phyloP scores from a whole-genome alignment of 2,888 invertebrate species.

The Mystacides longicornis region DNA sequence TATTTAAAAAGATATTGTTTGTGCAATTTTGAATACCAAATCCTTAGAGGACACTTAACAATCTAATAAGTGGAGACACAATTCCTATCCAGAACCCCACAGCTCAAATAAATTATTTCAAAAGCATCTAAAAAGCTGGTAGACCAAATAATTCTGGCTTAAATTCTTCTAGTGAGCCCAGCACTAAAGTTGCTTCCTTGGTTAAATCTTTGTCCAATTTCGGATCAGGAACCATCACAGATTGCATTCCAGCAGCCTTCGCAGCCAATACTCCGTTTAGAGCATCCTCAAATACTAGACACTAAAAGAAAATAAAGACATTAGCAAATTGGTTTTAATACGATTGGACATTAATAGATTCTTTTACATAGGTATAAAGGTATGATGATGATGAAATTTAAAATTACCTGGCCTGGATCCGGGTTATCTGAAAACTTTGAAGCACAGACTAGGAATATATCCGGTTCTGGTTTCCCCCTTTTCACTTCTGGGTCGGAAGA shows the following conservation, averaged over 20 bases:
- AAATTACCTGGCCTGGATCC: constrained; percentile 44
- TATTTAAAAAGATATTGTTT: too few relatives aligned
- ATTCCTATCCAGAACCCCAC: too few relatives aligned
- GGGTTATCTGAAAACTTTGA: constrained; percentile 61
- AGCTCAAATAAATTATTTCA: too few relatives aligned
- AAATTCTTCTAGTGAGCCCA: constrained; percentile 69
- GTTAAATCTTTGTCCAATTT: constrained; percentile 33
- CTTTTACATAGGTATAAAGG: too few relatives aligned
- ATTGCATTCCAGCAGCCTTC: constrained; percentile 75
- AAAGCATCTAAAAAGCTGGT: constrained; percentile 59
- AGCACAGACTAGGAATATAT: constrained; percentile 75
- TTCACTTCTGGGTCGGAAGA: constrained; percentile 79
- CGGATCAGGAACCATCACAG: constrained; percentile 71
- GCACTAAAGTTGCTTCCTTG: constrained; percentile 56
- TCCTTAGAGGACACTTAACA: too few relatives aligned
- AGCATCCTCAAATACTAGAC: constrained; percentile 87
- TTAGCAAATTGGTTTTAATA: too few relatives aligned
- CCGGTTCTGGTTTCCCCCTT: constrained; percentile 80
- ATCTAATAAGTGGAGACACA: too few relatives aligned
- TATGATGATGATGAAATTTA: not conserved
- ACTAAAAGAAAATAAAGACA: constrained; percentile 45
- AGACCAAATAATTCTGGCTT: constrained; percentile 78
- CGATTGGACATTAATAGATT: too few relatives aligned
- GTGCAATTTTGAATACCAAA: too few relatives aligned
- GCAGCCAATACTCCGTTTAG: constrained; percentile 80